Base-by-base conservation (phyloP, 2,113 vertebrate species). In the Periophthalmodon schlosseri region DNA sequence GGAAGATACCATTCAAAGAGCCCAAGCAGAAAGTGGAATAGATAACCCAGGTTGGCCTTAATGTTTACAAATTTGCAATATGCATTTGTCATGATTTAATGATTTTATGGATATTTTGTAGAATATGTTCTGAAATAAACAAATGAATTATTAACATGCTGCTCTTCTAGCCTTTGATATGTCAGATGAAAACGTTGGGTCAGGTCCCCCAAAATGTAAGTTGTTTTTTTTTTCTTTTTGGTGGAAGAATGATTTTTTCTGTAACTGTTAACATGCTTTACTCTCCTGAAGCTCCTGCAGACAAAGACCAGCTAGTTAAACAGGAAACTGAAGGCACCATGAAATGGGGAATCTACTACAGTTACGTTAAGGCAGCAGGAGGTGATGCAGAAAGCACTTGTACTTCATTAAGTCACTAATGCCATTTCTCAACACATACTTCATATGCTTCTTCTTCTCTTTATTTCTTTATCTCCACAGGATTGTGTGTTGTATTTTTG, bases 351-450 rank as follows among this genome's bases (percentile, higher is more conserved):
- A 91, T 94, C 0, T 95, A 95, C 68, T 90, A 93, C 11, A 68
- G 70, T 0, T 96, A 96, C 79, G 93, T 93, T 77, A 82, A 89
- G 73, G 94, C 94, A 75, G 92, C 91, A 52, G 95, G 95, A 96
- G 95, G 95, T 95, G 60, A 70, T 44, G 64, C 56, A 67, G 11
- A 16, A 34, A 5, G 23, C 21, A 23, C 10, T 34, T 49, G 61
- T 0, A 71, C 58, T 23, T 50, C 68, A 72, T 24, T 66, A 2
- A 52, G 23, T 2, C 49, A 52, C 8, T 47, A 5, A 33, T 61
- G 52, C 39, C 49, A 5, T 67, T 47, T 6, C 57, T 24, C 57
- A 60, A 60, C 4, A 24, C 23, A 60, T 57, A 57, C 20, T 28
- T 28, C 12, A 60, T 4, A 60, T 7, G 8, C 7, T 21, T 23